Base-by-base conservation (phyloP, 2,888 invertebrate genomes). In the Copidosoma aretas region DNA sequence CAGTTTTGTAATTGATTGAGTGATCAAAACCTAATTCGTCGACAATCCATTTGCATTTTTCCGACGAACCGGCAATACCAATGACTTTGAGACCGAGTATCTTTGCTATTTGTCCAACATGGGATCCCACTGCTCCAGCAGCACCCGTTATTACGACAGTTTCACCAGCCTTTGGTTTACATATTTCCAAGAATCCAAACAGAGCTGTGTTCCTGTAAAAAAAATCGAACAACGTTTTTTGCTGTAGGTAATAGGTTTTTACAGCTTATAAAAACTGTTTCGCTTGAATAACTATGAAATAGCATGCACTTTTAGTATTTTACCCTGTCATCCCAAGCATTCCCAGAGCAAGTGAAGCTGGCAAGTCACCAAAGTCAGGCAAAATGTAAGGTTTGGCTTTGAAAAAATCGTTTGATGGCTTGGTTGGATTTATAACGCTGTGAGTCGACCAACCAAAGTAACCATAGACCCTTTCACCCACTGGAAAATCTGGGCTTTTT, bases 71-170 rank as follows among this genome's bases (percentile, higher is more conserved):
- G 19, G 91, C 89, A 74, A 91, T 88, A 5, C 91, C 93, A 73
- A 93, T 89, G 0, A 91, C 91, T 67, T 82, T 86, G 76, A 91
- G 89, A 12, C 90, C 89, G 87, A 79, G 59, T 75, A 90, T 87
- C 84, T 92, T 93, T 0, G 89, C 93, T 71, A 93, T 91, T 85
- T 93, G 93, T 1, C 93, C 93, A 24, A 92, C 93, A 60, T 90
- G 86, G 67, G 88, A 89, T 10, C 93, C 93, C 10, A 93, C 92
- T 49, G 92, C 93, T 17, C 93, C 93, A 22, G 91, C 93, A 17
- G 93, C 93, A 8, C 90, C 90, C 39, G 89, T 90, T 1, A 93
- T 88, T 1, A 91, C 89, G 15, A 93, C 87, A 0, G 90, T 90
- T 82, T 93, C 92, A 12, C 91, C 92, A 5, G 86, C 75, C 82